Conservation (phyloP, 2,888 invertebrate genomes). For the Phragmatobia fuliginosa region DNA sequence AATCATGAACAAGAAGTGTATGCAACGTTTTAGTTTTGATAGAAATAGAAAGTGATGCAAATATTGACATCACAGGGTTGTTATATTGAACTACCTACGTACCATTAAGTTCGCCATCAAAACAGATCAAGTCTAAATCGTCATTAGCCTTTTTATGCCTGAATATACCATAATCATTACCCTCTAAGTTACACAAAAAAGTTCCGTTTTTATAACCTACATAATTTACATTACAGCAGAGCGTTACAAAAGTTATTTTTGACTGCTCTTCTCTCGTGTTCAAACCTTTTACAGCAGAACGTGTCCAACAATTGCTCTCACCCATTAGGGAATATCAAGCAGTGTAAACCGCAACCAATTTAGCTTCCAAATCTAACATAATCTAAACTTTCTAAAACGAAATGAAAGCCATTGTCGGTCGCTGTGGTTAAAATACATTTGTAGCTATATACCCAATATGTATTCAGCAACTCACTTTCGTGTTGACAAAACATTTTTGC, state of each 20-base stretch:
- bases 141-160: not conserved
- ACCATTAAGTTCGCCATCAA: not conserved
- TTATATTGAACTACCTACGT: too few species aligned
- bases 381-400: constrained; percentile 34
- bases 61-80: not conserved
- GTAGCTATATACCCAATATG: constrained; percentile 15
- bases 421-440: constrained; percentile 25
- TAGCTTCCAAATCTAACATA: not conserved
- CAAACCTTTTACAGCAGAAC: not conserved
- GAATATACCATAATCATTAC: not conserved
- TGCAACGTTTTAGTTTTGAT: not conserved
- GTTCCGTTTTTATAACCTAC: not conserved
- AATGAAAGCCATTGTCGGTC: constrained; percentile 15
- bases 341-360: constrained; percentile 21
- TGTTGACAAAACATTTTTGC: constrained; percentile 39
- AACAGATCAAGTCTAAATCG: not conserved
- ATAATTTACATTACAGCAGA: not conserved
- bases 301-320: not conserved
- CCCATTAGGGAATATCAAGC: constrained; percentile 3
- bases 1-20: not conserved
- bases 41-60: not conserved
- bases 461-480: constrained; percentile 21
- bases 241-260: not conserved
- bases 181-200: not conserved
- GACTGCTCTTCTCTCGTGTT: not conserved